Percentiles rank a stretch among this genome's conserved stretches.
Evolutionary conservation across 2,113 vertebrate species (phyloP).

Genomic region (Osmerus eperlanus): DNA sequence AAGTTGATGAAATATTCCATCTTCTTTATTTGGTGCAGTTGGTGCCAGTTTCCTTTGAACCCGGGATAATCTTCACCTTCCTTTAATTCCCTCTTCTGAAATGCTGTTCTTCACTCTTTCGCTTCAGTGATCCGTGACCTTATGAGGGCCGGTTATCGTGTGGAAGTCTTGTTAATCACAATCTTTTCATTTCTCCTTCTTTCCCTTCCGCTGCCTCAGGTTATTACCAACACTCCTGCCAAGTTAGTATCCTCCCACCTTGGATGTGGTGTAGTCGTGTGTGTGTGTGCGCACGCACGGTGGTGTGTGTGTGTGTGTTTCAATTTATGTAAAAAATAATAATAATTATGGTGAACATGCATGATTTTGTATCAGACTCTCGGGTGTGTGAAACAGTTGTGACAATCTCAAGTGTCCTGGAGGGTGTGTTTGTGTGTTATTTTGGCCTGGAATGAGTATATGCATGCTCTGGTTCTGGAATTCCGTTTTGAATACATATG

Average conservation of each 20-base stretch:
- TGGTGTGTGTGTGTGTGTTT: conserved; percentile 7
- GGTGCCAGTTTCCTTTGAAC: background rate
- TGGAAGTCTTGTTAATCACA: conserved; percentile 16
- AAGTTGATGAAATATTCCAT: background rate
- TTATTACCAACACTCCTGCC: conserved; percentile 80
- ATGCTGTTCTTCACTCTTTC: background rate
- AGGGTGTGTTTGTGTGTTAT: background rate
- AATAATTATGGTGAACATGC: background rate
- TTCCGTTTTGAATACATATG: too few relatives aligned
- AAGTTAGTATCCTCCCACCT: conserved; percentile 86
- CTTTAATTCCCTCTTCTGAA: background rate
- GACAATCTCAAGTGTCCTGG: background rate
- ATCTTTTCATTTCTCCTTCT: conserved; percentile 44
- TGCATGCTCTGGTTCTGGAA: too few relatives aligned
- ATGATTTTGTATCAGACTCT: too few relatives aligned
- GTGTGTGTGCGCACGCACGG: conserved; percentile 14
- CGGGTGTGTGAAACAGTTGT: background rate
- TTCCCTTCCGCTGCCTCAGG: conserved; percentile 73
- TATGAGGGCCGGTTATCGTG: background rate
- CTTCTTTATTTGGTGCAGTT: background rate
- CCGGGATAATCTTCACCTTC: background rate
- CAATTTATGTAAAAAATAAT: background rate
- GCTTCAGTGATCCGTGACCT: background rate
- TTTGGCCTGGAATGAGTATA: conserved; percentile 1
- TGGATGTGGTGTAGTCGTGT: conserved; percentile 46